These are phyloP conservation scores for Mirza zaza DNA, from an alignment of 2,113 vertebrate species.

Conservation along the genomic window DNA sequence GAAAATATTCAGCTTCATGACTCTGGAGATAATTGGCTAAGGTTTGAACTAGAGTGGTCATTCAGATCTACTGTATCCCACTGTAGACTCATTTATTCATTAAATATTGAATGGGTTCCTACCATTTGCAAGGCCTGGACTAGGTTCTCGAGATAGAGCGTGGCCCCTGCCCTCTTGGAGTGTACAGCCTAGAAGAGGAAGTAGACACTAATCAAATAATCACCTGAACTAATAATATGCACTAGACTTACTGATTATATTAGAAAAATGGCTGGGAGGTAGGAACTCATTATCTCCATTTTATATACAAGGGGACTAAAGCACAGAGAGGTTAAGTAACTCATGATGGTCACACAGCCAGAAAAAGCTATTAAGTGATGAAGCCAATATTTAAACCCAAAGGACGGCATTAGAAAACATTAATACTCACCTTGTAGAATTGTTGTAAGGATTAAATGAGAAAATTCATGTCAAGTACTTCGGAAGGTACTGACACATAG, in stretches of 20 bases:
- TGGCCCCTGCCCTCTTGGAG: not conserved
- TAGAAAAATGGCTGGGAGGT: not conserved
- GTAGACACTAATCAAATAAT: not conserved
- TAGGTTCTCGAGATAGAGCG: not conserved
- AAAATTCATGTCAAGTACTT: not conserved
- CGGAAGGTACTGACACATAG: not conserved
- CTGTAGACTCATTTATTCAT: constrained; percentile 27
- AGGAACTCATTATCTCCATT: not conserved
- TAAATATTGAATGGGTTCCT: not conserved
- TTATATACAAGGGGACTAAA: constrained; percentile 11
- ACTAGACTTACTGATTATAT: not conserved
- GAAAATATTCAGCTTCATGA: constrained; percentile 27
- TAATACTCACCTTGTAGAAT: not conserved
- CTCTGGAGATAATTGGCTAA: not conserved
- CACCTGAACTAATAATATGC: not conserved
- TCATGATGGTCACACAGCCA: not conserved
- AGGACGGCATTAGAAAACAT: not conserved
- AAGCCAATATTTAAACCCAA: constrained; percentile 11
- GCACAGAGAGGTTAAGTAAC: constrained; percentile 13
- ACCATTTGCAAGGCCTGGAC: not conserved
- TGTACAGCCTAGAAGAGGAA: not conserved
- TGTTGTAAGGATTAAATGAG: not conserved
- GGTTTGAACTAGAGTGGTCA: not conserved
- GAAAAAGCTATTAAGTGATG: not conserved
- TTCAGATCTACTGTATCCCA: not conserved